Evolutionary conservation across 2,797 vertebrate species (phyloP).

Genomic region (Sternarchorhynchus goeldii): DNA sequence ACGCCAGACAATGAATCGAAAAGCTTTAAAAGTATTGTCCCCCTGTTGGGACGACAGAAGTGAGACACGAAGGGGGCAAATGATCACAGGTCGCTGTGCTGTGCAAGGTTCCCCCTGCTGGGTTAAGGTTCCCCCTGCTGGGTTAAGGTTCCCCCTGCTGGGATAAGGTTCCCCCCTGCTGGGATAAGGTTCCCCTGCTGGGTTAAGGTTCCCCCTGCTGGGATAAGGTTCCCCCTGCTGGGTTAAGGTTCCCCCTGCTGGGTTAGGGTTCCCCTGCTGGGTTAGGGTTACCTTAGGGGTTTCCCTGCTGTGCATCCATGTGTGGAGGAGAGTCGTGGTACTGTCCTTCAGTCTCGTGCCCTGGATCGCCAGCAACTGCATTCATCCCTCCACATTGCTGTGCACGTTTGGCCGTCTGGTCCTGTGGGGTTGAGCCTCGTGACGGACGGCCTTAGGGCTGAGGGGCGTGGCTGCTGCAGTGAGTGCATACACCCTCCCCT

Average conservation of each 20-base stretch:
- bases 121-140: too few relatives aligned
- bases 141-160: too few relatives aligned
- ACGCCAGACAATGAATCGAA: slow-evolving; percentile 74
- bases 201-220: too few relatives aligned
- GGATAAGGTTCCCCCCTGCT: too few relatives aligned
- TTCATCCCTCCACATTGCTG: slow-evolving; percentile 55
- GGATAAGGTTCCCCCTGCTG: too few relatives aligned
- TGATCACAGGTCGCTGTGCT: slow-evolving; percentile 78
- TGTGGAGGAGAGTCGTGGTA: slow-evolving; percentile 30
- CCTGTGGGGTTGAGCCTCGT: slow-evolving; percentile 59
- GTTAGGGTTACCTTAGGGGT: neutral
- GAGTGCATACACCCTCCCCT: too few relatives aligned
- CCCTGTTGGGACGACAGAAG: slow-evolving; percentile 71
- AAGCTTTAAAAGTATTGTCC: slow-evolving; percentile 71
- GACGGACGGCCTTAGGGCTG: neutral
- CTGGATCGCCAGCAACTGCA: slow-evolving; percentile 71
- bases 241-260: too few relatives aligned
- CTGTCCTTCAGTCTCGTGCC: slow-evolving; percentile 51
- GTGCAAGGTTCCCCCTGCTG: slow-evolving; percentile 10
- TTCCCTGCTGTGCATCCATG: slow-evolving; percentile 65
- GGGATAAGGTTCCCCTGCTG: too few relatives aligned
- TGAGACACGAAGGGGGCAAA: slow-evolving; percentile 71
- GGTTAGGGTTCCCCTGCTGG: too few relatives aligned
- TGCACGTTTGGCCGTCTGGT: slow-evolving; percentile 64
- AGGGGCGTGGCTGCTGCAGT: too few relatives aligned